Conservation (phyloP, 2,888 invertebrate genomes). For the Lordiphosa andalusiaca region DNA sequence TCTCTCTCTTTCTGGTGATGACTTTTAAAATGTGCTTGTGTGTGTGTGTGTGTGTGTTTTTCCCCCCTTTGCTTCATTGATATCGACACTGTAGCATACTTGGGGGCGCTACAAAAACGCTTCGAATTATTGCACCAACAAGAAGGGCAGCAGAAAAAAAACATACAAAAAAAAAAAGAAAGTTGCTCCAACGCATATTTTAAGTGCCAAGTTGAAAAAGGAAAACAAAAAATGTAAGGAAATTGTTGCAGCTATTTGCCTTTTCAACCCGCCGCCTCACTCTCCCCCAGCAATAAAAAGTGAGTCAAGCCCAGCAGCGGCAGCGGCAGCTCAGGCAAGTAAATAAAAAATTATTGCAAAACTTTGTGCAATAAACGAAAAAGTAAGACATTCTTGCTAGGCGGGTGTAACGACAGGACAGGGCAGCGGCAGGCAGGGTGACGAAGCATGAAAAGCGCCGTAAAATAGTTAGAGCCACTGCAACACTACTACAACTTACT, state of each 20-base stretch:
- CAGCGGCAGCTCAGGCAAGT: slow-evolving; percentile 35
- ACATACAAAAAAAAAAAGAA: neutral
- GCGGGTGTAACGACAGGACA: slow-evolving; percentile 10
- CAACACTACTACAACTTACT: slow-evolving; percentile 18
- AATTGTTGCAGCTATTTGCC: slow-evolving; percentile 61
- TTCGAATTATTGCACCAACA: slow-evolving; percentile 44
- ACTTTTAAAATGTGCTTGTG: slow-evolving; percentile 32
- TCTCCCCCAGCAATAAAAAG: slow-evolving; percentile 57
- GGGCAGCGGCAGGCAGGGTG: slow-evolving; percentile 35
- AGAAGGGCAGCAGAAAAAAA: too few relatives aligned
- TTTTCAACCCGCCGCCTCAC: slow-evolving; percentile 47
- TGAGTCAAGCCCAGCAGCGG: slow-evolving; percentile 22
- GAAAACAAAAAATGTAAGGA: slow-evolving; percentile 39
- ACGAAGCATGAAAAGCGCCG: slow-evolving; percentile 63
- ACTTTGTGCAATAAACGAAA: slow-evolving; percentile 70
- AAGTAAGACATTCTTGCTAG: slow-evolving; percentile 60
- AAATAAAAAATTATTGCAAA: slow-evolving; percentile 73
- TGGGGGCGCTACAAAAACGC: slow-evolving; percentile 38
- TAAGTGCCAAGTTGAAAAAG: slow-evolving; percentile 61
- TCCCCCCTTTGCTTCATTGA: slow-evolving; percentile 1
- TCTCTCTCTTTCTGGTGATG: slow-evolving; percentile 19
- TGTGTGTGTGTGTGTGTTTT: neutral
- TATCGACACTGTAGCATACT: slow-evolving; percentile 39
- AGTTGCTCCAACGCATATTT: slow-evolving; percentile 59
- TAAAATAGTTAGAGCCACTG: slow-evolving; percentile 57